phyloP scores from a whole-genome alignment of 2,797 vertebrate genomes.

The Cetoscarus ocellatus region DNA sequence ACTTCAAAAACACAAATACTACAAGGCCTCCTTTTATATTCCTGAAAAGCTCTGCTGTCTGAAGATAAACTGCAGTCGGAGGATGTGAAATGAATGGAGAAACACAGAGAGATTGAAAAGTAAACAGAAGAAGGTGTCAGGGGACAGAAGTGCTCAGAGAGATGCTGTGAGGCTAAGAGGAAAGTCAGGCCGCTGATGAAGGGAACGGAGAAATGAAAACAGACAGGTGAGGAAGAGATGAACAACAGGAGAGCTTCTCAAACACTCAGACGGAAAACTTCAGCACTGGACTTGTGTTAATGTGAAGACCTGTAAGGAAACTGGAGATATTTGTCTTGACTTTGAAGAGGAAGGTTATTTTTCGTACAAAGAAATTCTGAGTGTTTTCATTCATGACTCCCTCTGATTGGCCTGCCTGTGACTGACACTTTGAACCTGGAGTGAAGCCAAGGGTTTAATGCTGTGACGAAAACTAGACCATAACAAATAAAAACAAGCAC shows the following conservation, averaged over 20 bases:
- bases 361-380: constrained; percentile 3
- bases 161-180: constrained; percentile 28
- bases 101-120: constrained; percentile 20
- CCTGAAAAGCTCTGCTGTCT: constrained; percentile 30
- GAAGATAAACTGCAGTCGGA: constrained; percentile 39
- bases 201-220: constrained; percentile 46
- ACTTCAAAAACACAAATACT: not conserved
- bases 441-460: no score
- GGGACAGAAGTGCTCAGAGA: constrained; percentile 41
- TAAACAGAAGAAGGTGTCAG: constrained; percentile 45
- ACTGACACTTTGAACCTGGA: no score
- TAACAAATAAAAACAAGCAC: no score
- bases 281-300: constrained; percentile 1
- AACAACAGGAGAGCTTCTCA: constrained; percentile 42
- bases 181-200: constrained; percentile 26
- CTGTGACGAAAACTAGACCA: no score
- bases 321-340: not conserved
- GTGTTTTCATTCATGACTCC: not conserved
- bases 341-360: not conserved
- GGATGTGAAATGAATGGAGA: constrained; percentile 23
- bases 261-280: constrained; percentile 30
- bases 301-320: constrained; percentile 1
- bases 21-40: constrained; percentile 4
- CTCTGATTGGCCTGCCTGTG: no score
- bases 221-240: constrained; percentile 45